Percentiles rank a stretch among this genome's conserved stretches.
Evolutionary conservation across 2,888 invertebrate genomes (phyloP).

Genomic region (Anticlea derivata): DNA sequence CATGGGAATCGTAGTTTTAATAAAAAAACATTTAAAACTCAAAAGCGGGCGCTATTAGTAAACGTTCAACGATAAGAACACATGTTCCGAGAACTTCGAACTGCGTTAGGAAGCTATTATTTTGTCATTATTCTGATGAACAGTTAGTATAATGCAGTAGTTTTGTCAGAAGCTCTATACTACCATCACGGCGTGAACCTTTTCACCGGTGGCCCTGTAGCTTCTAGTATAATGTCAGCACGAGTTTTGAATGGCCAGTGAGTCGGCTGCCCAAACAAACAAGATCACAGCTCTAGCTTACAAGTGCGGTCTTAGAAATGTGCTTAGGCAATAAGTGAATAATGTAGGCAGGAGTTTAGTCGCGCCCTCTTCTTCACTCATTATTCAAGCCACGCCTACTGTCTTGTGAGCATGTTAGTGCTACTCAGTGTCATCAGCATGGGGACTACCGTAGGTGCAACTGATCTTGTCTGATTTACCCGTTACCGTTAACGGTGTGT

Average conservation of each 20-base stretch:
- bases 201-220: conserved; percentile 57
- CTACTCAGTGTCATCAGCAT: neutral
- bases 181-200: conserved; percentile 52
- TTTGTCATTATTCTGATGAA: too few species aligned
- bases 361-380: too few species aligned
- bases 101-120: too few species aligned
- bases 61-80: too few species aligned
- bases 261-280: conserved; percentile 48
- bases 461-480: too few species aligned
- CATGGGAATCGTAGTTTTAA: too few species aligned
- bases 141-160: too few species aligned
- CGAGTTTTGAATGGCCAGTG: conserved; percentile 29
- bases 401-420: conserved; percentile 7
- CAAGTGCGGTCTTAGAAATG: conserved; percentile 61
- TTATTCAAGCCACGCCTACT: neutral
- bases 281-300: conserved; percentile 45
- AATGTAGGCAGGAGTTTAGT: too few species aligned
- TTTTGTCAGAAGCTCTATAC: conserved; percentile 57
- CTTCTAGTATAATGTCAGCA: conserved; percentile 61
- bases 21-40: too few species aligned
- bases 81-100: too few species aligned
- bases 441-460: neutral
- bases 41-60: too few species aligned
- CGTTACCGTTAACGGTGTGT: too few species aligned
- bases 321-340: conserved; percentile 56